Evolutionary conservation across 2,888 invertebrate genomes (phyloP).

Genomic region (Thumatha senex): DNA sequence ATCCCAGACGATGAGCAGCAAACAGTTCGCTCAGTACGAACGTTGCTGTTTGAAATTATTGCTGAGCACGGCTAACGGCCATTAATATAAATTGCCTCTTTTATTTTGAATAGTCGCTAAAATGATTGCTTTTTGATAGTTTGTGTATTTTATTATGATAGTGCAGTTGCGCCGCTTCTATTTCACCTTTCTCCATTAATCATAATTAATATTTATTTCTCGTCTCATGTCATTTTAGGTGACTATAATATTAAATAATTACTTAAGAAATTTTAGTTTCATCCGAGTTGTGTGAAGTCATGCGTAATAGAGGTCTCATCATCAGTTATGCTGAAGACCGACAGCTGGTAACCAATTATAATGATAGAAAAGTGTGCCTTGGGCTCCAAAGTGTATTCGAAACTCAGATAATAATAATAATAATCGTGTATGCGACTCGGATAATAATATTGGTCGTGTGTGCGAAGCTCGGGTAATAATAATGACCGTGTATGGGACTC

Average conservation of each 20-base stretch:
- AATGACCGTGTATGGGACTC: too few relatives aligned
- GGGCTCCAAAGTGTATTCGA: too few relatives aligned
- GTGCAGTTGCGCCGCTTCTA: background rate
- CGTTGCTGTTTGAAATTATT: constrained; percentile 21
- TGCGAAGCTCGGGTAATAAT: too few relatives aligned
- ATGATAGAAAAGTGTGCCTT: too few relatives aligned
- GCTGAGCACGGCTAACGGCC: constrained; percentile 31
- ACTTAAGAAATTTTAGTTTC: too few relatives aligned
- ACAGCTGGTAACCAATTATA: too few relatives aligned
- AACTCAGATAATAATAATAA: too few relatives aligned
- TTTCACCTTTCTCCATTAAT: background rate
- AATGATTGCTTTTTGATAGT: constrained; percentile 4
- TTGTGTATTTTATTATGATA: background rate
- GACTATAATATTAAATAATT: background rate
- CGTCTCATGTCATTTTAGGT: background rate
- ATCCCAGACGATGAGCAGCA: background rate
- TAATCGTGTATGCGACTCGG: too few relatives aligned
- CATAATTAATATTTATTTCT: background rate
- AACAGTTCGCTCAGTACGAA: constrained; percentile 1
- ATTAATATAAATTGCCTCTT: constrained; percentile 21
- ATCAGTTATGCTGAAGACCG: too few relatives aligned
- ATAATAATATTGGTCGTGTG: too few relatives aligned
- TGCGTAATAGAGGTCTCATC: too few relatives aligned
- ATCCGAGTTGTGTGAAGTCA: too few relatives aligned
- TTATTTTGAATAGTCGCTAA: constrained; percentile 5